Evolutionary conservation across 2,888 invertebrate genomes (phyloP), one percentile per base, ranked within the genome.

Genomic region (Erpobdella octoculata): DNA sequence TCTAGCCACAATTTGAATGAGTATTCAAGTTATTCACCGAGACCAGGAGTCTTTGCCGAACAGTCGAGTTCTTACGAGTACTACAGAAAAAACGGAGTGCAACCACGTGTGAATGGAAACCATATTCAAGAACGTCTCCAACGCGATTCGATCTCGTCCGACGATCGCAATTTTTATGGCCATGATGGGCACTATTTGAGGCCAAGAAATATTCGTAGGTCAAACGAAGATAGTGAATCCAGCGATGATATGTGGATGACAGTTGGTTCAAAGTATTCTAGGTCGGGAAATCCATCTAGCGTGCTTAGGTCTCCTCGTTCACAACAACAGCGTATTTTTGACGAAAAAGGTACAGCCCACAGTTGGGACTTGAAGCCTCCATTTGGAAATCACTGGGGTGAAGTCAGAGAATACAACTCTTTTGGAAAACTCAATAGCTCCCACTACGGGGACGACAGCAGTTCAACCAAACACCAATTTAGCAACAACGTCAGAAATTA

Each of bases 341-440:
- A 53, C 53, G 18, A 53, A 1, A 28, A 53, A 28, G 21, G 28
- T n/a, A 6, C 28, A 28, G 53, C 21, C 28, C 53, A 28, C 3
- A 53, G 53, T 53, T 53, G 53, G 53, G 53, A 53, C 5, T 53
- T 28, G 8, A 9, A 28, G 28, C 21, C 21, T 12, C 53, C 53
- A 8, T 5, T 21, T 53, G 53, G 53, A 53, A 25, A 21, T 15
- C 8, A 28, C 8, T 53, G 53, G 53, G 53, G 21, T 25, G n/a
- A n/a, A n/a, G n/a, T n/a, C n/a, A n/a, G n/a, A n/a, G n/a, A n/a
- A n/a, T n/a, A n/a, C n/a, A n/a, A n/a, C n/a, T 53, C 53, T 28
- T 28, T 25, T 6, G 53, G 53, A 53, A 53, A 28, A 53, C 53
- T 53, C 66, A 66, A 66, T 46, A 67, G 25, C 67, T 28, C n/a